Percentiles rank a stretch among this genome's conserved stretches.
phyloP scores from a whole-genome alignment of 1,140 invertebrate species.

The Drosophila sp. region DNA sequence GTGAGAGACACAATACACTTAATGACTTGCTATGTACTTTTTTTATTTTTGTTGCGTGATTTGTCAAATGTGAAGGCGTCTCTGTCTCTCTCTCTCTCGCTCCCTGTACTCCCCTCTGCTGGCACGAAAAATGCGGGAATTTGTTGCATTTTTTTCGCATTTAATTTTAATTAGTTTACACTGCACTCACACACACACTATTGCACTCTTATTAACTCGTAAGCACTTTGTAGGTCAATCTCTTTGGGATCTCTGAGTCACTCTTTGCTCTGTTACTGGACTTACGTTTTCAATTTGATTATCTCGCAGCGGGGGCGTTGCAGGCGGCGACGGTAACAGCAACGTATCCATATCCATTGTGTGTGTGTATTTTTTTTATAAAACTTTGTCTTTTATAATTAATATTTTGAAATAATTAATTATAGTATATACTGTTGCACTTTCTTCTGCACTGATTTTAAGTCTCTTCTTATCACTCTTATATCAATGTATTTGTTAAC shows the following conservation, averaged over 20 bases:
- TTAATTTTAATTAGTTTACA: constrained; percentile 67
- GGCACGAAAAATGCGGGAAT: constrained; percentile 51
- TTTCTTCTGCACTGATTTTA: no score
- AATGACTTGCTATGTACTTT: constrained; percentile 46
- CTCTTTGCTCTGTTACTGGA: constrained; percentile 22
- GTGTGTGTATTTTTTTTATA: constrained; percentile 37
- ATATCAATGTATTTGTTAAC: constrained; percentile 1
- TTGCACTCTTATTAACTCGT: constrained; percentile 24
- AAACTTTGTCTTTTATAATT: neutral
- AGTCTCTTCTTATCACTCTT: constrained; percentile 18
- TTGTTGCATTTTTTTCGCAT: constrained; percentile 54
- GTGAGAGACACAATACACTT: constrained; percentile 53
- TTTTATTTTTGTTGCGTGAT: constrained; percentile 51
- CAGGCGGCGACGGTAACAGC: constrained; percentile 86
- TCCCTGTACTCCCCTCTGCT: no score
- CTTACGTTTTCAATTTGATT: constrained; percentile 86
- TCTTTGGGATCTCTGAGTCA: constrained; percentile 39
- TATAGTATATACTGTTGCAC: constrained; percentile 29
- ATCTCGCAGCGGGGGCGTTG: constrained; percentile 86
- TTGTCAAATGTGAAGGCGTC: constrained; percentile 56
- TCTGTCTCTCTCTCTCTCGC: neutral
- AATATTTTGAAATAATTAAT: neutral
- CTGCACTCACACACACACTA: constrained; percentile 34
- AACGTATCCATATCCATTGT: constrained; percentile 85
- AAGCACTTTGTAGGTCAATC: constrained; percentile 64